phyloP scores from a whole-genome alignment of 1,140 invertebrate genomes.

The Aphis craccivora region DNA sequence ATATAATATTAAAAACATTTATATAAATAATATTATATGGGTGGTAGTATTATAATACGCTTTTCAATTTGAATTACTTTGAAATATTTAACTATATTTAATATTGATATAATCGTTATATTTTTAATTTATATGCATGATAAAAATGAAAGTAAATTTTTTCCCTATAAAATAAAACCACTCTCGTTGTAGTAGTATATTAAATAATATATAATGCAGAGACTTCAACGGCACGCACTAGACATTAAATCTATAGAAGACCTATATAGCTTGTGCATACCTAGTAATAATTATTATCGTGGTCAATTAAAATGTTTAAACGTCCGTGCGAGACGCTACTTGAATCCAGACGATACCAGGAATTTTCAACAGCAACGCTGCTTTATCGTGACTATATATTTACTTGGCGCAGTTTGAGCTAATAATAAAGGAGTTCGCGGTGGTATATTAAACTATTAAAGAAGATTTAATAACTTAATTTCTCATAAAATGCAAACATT shows the following conservation, averaged over 20 bases:
- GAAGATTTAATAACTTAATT: neutral
- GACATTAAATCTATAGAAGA: neutral
- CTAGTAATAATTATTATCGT: neutral
- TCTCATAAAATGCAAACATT: slow-evolving; percentile 16
- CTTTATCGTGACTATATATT: neutral
- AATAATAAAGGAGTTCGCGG: neutral
- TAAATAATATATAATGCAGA: neutral
- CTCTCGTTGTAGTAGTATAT: neutral
- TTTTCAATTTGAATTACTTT: neutral
- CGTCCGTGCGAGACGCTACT: neutral
- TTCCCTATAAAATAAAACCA: neutral
- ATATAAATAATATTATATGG: neutral
- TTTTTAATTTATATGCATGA: neutral
- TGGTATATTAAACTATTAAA: neutral
- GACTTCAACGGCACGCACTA: neutral
- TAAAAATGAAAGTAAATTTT: neutral
- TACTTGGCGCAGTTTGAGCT: neutral
- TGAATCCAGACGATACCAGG: neutral
- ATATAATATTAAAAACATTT: neutral
- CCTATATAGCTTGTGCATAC: neutral
- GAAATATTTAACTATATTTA: neutral
- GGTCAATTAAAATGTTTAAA: slow-evolving; percentile 7
- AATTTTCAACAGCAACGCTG: neutral
- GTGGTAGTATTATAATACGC: neutral
- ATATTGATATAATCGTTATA: neutral